These are phyloP conservation scores for Anguilla anguilla DNA, from an alignment of 2,797 vertebrate species.

Conservation along the genomic window DNA sequence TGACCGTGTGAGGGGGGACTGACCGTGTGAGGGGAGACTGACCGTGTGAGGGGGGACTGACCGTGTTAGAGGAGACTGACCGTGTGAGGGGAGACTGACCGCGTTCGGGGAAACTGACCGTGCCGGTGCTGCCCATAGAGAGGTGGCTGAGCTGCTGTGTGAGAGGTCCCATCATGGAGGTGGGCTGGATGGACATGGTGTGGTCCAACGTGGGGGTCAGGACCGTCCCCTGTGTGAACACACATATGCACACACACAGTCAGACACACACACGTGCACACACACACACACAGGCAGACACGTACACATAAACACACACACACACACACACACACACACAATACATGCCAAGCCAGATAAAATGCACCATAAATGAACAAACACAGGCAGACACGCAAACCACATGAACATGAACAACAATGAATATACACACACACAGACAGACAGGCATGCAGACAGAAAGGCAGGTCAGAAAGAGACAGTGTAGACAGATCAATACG, in stretches of 20 bases:
- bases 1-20: neutral
- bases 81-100: neutral
- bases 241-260: neutral
- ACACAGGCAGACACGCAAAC: neutral
- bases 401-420: neutral
- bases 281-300: neutral
- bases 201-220: constrained; percentile 89
- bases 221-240: constrained; percentile 78
- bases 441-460: neutral
- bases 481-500: neutral
- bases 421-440: neutral
- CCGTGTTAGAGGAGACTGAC: no score
- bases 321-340: constrained; percentile 14
- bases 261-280: neutral
- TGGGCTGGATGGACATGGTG: constrained; percentile 88
- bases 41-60: neutral
- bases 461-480: neutral
- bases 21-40: neutral
- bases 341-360: neutral
- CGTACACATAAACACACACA: constrained; percentile 3
- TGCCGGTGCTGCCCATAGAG: constrained; percentile 85
- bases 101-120: constrained; percentile 77
- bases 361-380: neutral
- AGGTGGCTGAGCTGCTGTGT: constrained; percentile 91
- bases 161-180: constrained; percentile 89